Conservation (phyloP, 1,140 invertebrate genomes). For the Eriocheir sinensis region DNA sequence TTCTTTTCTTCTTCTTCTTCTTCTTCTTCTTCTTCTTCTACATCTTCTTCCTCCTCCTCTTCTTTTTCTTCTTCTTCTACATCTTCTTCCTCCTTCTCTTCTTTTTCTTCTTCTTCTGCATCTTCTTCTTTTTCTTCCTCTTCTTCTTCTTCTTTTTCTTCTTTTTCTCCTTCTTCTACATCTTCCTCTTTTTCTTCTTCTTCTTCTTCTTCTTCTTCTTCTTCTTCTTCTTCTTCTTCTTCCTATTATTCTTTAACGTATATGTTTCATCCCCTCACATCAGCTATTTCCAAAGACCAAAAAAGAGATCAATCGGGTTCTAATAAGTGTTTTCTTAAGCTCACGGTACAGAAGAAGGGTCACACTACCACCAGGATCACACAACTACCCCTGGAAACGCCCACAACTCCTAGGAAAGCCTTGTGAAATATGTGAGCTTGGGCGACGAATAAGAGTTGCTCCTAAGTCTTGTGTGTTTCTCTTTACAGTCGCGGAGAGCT, state of each 20-base stretch:
- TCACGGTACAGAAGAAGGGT: too few relatives aligned
- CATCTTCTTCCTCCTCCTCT: not conserved
- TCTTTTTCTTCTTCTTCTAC: not conserved
- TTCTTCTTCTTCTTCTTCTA: not conserved
- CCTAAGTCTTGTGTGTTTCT: constrained; percentile 48
- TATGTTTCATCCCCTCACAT: not conserved
- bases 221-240: not conserved
- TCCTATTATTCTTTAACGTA: not conserved
- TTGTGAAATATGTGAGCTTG: too few relatives aligned
- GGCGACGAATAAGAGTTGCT: not conserved
- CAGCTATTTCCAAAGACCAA: too few relatives aligned
- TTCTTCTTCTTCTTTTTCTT: not conserved
- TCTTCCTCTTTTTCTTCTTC: not conserved
- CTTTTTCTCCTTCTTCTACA: not conserved
- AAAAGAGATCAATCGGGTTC: not conserved
- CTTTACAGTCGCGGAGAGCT: constrained; percentile 89
- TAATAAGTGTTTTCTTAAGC: not conserved
- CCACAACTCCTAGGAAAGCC: too few relatives aligned
- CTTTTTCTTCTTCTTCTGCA: not conserved
- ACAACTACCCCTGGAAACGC: not conserved
- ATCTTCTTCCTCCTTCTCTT: not conserved
- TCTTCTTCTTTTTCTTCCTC: not conserved
- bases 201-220: not conserved
- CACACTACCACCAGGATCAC: not conserved
- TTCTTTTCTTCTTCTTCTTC: not conserved